Evolutionary conservation across 2,888 invertebrate species (phyloP).

Genomic region (Drosophila nr. perissopoda): DNA sequence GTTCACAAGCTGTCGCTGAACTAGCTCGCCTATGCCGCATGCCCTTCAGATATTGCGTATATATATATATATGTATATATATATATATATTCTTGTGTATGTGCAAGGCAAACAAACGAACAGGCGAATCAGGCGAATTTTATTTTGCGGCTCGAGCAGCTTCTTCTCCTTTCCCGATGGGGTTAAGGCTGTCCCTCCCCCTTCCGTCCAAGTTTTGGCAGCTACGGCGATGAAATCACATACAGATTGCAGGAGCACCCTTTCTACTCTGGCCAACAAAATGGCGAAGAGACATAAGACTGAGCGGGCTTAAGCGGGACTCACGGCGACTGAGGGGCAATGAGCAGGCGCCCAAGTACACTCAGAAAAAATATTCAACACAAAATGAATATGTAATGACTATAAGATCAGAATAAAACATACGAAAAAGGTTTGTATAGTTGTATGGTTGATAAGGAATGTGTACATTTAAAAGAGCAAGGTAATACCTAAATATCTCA

Average conservation of each 20-base stretch:
- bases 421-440: too few relatives aligned
- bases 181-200: conserved; percentile 23
- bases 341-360: not conserved
- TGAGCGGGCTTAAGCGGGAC: not conserved
- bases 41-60: not conserved
- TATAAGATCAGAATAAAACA: not conserved
- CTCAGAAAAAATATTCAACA: not conserved
- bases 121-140: conserved; percentile 40
- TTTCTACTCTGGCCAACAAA: conserved; percentile 28
- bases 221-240: conserved; percentile 12
- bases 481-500: not conserved
- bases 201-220: conserved; percentile 10
- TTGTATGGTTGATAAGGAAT: not conserved
- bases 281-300: conserved; percentile 34
- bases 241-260: conserved; percentile 24
- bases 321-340: not conserved
- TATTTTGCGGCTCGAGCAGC: conserved; percentile 44
- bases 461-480: not conserved
- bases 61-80: not conserved
- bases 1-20: not conserved
- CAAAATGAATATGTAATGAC: not conserved
- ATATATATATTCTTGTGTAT: conserved; percentile 48
- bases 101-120: conserved; percentile 55
- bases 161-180: not conserved
- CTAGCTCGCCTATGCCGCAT: conserved; percentile 6